phyloP scores from a whole-genome alignment of 2,888 invertebrate genomes.

The Formica aserva region DNA sequence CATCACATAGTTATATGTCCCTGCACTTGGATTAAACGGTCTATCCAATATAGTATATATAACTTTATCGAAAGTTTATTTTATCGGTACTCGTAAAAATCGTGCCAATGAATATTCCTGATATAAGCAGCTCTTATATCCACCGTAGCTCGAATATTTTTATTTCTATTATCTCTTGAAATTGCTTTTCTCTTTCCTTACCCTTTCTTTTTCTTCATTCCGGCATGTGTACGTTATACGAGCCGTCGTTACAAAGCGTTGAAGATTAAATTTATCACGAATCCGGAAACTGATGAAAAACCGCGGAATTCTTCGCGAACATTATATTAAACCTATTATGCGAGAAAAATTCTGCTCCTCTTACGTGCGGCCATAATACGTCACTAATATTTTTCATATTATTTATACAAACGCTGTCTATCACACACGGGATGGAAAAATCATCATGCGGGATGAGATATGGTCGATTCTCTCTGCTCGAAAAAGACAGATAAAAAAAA shows the following conservation, averaged over 20 bases:
- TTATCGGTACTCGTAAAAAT: constrained; percentile 20
- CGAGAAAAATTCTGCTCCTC: neutral
- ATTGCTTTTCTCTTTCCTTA: constrained; percentile 13
- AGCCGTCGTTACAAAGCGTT: constrained; percentile 36
- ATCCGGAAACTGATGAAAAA: constrained; percentile 45
- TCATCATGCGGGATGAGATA: neutral
- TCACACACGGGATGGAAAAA: constrained; percentile 11
- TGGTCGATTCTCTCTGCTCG: neutral
- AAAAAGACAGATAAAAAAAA: neutral
- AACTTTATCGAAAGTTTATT: constrained; percentile 29
- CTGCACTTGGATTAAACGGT: neutral
- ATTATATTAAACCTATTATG: constrained; percentile 37
- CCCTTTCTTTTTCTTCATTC: constrained; percentile 16
- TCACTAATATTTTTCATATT: constrained; percentile 27
- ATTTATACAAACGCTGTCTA: constrained; percentile 29
- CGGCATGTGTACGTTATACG: neutral
- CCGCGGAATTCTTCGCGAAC: constrained; percentile 34
- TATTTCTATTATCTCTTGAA: constrained; percentile 15
- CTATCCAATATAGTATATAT: neutral
- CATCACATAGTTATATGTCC: neutral
- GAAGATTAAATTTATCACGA: constrained; percentile 51
- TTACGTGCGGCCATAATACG: neutral
- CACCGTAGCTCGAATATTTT: constrained; percentile 17
- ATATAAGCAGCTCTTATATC: constrained; percentile 17
- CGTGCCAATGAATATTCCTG: constrained; percentile 42